phyloP scores from a whole-genome alignment of 2,797 vertebrate species.

The Typhlichthys subterraneus region DNA sequence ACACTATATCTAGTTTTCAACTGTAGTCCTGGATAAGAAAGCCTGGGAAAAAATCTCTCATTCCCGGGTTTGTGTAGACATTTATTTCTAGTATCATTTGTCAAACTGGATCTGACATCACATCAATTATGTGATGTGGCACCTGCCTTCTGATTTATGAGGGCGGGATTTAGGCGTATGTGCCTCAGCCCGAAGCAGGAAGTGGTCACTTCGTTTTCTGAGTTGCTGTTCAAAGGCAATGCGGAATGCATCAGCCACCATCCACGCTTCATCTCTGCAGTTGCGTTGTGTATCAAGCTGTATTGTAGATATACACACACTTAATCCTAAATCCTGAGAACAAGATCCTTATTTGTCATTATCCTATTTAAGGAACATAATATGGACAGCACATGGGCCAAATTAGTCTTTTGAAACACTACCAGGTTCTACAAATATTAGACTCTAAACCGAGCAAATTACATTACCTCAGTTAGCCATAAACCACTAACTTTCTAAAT shows the following conservation, averaged over 20 bases:
- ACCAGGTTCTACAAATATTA: not conserved
- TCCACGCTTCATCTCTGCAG: conserved; percentile 84
- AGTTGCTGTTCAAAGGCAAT: conserved; percentile 93
- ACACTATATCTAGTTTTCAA: not conserved
- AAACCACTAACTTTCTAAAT: no score
- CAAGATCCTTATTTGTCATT: not conserved
- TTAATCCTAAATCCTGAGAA: not conserved
- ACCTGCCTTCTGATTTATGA: conserved; percentile 64
- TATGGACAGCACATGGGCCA: not conserved
- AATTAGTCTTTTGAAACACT: not conserved
- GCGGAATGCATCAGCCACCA: conserved; percentile 90
- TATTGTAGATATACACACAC: not conserved
- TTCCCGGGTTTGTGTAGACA: no score
- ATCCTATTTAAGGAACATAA: not conserved
- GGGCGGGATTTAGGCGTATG: conserved; percentile 67
- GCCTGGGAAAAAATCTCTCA: no score
- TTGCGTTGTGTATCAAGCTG: conserved; percentile 82
- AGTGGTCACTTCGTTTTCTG: conserved; percentile 83
- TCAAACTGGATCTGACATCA: no score
- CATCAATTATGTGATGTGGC: not conserved
- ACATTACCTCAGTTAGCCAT: no score
- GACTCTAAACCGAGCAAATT: no score
- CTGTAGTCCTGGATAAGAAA: no score
- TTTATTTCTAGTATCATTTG: no score
- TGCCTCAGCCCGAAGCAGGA: conserved; percentile 77